Base-by-base conservation (phyloP, 2,113 vertebrate genomes). In the Oreamnos americanus region DNA sequence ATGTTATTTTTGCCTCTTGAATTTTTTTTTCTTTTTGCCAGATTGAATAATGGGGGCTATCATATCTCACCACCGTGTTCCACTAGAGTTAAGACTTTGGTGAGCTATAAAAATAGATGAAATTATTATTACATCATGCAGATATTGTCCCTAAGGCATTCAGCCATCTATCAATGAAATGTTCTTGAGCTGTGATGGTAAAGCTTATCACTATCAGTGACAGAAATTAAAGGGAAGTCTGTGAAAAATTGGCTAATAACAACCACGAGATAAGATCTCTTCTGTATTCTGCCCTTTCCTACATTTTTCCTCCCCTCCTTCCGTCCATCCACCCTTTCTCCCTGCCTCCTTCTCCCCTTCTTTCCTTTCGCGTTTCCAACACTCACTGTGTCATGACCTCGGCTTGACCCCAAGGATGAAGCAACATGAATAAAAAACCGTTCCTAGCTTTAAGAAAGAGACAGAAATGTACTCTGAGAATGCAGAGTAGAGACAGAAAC, bases 1-100 rank as follows among this genome's bases (percentile, higher is more conserved):
- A 92, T 81, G 60, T 91, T 58, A n/a, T 15, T 81, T 89, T 62
- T 47, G 58, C 28, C 39, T 89, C 14, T n/a, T 62, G 79, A 88
- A 79, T 28, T 84, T 5, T n/a, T 87, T 74, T 74, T 71, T 23
- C 23, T 43, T 90, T 93, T 45, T 8, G 58, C 6, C 1, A 28
- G 49, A 67, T 60, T 71, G 76, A 58, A 17, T 45, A 76, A 97
- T n/a, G n/a, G 47, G 45, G 8, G 13, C 23, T 11, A 4, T 84
- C 7, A 7, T 43, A 76, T 57, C 93, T 95, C 78, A 47, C 12
- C 28, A 30, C 21, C 0, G 1, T 11, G 57, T 91, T 47, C 82
- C 6, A 2, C 23, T 58, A 53, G 53, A 76, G 30, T 58, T 57
- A 64, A 17, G 13, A 21, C 45, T 60, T 47, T 0, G 36, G 26